Conservation (phyloP, 2,888 invertebrate genomes). For the Aelia acuminata region DNA sequence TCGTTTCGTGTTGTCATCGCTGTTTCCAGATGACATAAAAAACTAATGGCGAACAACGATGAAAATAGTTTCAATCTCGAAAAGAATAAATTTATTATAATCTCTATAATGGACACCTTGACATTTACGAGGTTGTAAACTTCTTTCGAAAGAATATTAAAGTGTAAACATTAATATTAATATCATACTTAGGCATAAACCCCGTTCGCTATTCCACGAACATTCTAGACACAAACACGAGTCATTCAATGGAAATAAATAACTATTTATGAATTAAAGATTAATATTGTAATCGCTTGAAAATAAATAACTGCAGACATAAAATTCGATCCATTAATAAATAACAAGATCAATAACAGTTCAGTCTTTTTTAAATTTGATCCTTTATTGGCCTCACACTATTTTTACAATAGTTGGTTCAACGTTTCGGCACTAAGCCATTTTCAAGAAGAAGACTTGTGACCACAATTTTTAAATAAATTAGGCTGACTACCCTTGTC, state of each 20-base stretch:
- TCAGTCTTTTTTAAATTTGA: too few relatives aligned
- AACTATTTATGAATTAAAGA: neutral
- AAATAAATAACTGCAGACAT: neutral
- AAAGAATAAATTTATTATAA: neutral
- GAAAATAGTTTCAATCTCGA: neutral
- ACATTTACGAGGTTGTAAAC: neutral
- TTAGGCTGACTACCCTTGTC: too few relatives aligned
- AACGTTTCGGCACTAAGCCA: too few relatives aligned
- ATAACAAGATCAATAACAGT: neutral
- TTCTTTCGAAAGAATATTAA: neutral
- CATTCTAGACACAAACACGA: neutral
- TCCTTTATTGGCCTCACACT: too few relatives aligned
- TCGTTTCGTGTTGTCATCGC: neutral
- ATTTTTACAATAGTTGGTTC: too few relatives aligned
- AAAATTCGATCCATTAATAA: neutral
- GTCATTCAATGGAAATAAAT: neutral
- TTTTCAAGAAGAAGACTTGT: too few relatives aligned
- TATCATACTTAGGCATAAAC: neutral
- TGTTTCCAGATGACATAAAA: neutral
- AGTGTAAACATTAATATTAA: neutral
- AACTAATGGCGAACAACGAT: neutral
- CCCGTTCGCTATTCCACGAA: neutral
- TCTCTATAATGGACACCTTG: neutral
- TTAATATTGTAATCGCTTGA: neutral
- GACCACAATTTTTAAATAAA: too few relatives aligned